Evolutionary conservation across 2,797 vertebrate genomes (phyloP), one percentile per base, ranked within the genome.

Genomic region (Craterocephalus amniculus): DNA sequence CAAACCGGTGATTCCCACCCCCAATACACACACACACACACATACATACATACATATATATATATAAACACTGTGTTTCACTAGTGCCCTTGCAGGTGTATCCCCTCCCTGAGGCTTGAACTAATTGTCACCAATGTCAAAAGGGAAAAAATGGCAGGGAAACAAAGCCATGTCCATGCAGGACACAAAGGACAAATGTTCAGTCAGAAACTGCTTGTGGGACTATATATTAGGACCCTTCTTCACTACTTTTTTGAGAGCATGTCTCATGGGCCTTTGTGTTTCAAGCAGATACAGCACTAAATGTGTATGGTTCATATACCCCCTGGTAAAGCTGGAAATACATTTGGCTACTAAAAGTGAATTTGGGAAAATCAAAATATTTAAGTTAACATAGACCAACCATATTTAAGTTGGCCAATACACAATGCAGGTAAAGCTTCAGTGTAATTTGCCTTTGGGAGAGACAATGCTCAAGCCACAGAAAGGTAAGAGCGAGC

Each of bases 91-190:
- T 83, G 65, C 59, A 57, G 34, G 24, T 76, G 73, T 56, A 81
- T 80, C 67, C 58, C 48, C 45, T 76, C 81, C 80, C 79, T 48
- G 10, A 75, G 74, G 81, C 78, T 59, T 70, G 27, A 69, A 78
- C 64, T 75, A 83, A 88, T 84, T 86, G 82, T 85, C 77, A 80
- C n/a, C 35, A 75, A 79, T 78, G 83, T 86, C 81, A 81, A 64
- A 70, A 67, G 22, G 60, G 59, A 35, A 55, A 0, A 43, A 67
- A 59, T 40, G 40, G 29, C 67, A 64, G 67, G 29, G 20, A 66
- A 76, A 66, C 71, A 81, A 27, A 81, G 66, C 43, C 72, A 74
- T 64, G 57, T 67, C 67, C 75, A 78, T 52, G 67, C 72, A 80
- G 63, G 74, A 82, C 71, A 75, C 22, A 57, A 55, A 79, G 80